These are phyloP conservation scores for Talpa occidentalis DNA, from an alignment of 2,113 vertebrate species.

Conservation along the genomic window DNA sequence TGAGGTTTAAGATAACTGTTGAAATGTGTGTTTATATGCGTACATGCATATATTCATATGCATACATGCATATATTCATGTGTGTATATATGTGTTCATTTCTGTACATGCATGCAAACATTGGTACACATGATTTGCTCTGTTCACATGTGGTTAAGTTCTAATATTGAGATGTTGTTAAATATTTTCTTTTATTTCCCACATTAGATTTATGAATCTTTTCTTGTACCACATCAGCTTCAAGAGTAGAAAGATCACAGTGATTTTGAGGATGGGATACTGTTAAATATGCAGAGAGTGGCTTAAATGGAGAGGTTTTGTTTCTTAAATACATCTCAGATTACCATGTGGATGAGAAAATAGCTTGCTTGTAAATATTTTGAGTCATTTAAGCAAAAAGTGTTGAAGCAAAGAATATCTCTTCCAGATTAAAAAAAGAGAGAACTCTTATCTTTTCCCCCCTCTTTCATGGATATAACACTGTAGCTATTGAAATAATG, in stretches of 20 bases:
- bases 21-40: neutral
- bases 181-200: neutral
- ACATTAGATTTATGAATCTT: neutral
- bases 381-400: neutral
- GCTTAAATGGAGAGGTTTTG: neutral
- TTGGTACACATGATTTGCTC: neutral
- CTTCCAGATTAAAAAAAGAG: neutral
- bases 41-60: too few relatives aligned
- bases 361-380: constrained; percentile 43
- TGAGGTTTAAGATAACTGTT: neutral
- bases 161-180: neutral
- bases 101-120: too few relatives aligned
- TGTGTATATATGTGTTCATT: too few relatives aligned
- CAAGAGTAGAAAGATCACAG: neutral
- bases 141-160: neutral
- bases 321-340: constrained; percentile 11
- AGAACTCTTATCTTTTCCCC: neutral
- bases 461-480: neutral
- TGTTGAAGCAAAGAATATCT: constrained; percentile 27
- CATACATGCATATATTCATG: too few relatives aligned
- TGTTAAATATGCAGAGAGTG: neutral
- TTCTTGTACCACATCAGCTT: neutral
- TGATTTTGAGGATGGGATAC: neutral
- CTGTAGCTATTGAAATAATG: constrained; percentile 26
- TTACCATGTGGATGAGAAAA: constrained; percentile 40